Base-by-base conservation (phyloP, 2,888 invertebrate genomes). In the Bombyx huttoni region DNA sequence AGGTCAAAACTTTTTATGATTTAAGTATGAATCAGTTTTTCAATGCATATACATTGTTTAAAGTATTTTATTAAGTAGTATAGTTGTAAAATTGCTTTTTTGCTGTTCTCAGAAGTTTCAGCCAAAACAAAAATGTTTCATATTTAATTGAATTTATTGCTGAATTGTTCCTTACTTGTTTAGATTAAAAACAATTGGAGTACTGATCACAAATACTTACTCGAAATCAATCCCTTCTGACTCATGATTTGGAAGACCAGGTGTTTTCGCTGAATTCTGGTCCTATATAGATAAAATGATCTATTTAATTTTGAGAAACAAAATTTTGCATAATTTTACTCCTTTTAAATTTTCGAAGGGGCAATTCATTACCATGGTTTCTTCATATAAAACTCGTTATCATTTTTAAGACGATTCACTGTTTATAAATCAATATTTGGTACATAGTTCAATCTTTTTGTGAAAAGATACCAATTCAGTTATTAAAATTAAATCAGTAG, bases 351-450 rank as follows among this genome's bases (percentile, higher is more conserved):
- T 24, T 24, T 24, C 24, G 24, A 40, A 40, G 40, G 40, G 1
- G 12, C 12, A 40, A 40, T 24, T 24, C 9, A 34, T 51, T 50
- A 50, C 50, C 50, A 47, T 52, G 33, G 33, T 51, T 51, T 13
- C 10, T 34, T 48, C 24, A 52, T 53, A 55, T 54, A 56, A 47
- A 47, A 24, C 49, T 51, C 33, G 12, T 34, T 46, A 49, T 62
- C 51, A 52, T 47, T 53, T 55, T 52, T 47, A 52, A 7, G 2
- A 40, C 40, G 40, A 10, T 40, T 40, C 40, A 40, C 40, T 40
- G 3, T 40, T 40, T 40, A 40, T 2, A 12, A 40, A 40, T 6
- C 40, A 6, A 40, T 0, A 24, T 24, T 24, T 24, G 2, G 47
- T 53, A 40, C 40, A 40, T 54, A 49, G 49, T 10, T 40, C 40